Conservation (phyloP, 2,113 vertebrate species). For the Phaethornis superciliosus region DNA sequence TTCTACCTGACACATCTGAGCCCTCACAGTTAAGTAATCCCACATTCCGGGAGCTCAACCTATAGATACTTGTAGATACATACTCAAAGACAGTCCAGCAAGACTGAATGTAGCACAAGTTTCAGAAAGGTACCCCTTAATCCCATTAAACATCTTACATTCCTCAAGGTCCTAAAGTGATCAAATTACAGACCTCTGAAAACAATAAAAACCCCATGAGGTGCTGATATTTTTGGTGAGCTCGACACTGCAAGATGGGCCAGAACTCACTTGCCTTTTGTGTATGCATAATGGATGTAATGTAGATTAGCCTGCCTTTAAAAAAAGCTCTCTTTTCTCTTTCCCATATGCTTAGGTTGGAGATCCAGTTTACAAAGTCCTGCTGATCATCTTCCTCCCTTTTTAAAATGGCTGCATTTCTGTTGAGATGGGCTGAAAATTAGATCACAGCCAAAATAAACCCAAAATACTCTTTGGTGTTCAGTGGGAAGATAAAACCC, state of each 20-base stretch:
- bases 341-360: neutral
- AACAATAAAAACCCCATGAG: neutral
- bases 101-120: neutral
- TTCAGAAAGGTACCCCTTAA: neutral
- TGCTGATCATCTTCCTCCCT: neutral
- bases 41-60: neutral
- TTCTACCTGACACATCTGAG: neutral
- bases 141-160: neutral
- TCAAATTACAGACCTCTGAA: neutral
- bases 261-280: neutral
- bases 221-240: neutral
- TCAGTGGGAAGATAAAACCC: neutral
- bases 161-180: neutral
- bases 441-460: neutral
- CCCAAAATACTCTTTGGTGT: rapidly evolving
- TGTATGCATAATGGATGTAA: neutral
- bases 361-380: neutral
- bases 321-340: neutral
- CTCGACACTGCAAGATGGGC: neutral
- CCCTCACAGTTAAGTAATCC: neutral
- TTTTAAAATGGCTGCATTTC: neutral
- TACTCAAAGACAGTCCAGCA: neutral
- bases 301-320: neutral
- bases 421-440: neutral
- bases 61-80: neutral